Base-by-base conservation (phyloP, 2,797 vertebrate genomes). In the Emydoidea blandingii region DNA sequence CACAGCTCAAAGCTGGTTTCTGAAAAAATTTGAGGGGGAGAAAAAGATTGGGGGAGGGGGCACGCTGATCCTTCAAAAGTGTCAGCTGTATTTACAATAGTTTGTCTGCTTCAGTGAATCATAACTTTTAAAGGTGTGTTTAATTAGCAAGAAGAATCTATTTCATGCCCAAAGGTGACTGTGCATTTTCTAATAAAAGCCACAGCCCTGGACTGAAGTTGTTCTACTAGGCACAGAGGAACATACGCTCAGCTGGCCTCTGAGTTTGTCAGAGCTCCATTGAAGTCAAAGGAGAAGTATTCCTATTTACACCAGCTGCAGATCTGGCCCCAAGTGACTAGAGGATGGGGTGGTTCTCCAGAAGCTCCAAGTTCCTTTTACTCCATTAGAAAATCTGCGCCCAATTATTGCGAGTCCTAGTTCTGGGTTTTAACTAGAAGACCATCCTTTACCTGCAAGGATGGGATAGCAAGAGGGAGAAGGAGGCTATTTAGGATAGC, bases 71-170 rank as follows among this genome's bases (percentile, higher is more conserved):
- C 65, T 92, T 76, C 6, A 8, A 82, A 86, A 54, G 53, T 62
- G 19, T 44, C 56, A 47, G 82, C 57, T 19, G 19, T 12, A 62
- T 65, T 72, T 62, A 37, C 6, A 78, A 82, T 92, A 81, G 68
- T 21, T 74, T 27, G 11, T 16, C 49, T 53, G 78, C 92, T 79
- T 92, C 50, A 53, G 44, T 76, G 57, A 9, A 76, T 8, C 18
- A 21, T 31, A 59, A 59, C 91, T 87, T 76, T 11, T 62, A 84
- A 91, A 86, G 53, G 87, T n/a, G 34, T 11, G 83, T 53, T 89
- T 68, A 95, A 93, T 89, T 49, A 37, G n/a, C 16, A 83, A 89
- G 53, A 84, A 87, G 37, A 78, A 23, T 83, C 80, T 57, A 90
- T 88, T 94, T 81, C 56, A 79, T 49, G 86, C 74, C 52, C 84